These are phyloP conservation scores for Nomada ruficornis DNA, from an alignment of 2,888 invertebrate species.

Conservation along the genomic window DNA sequence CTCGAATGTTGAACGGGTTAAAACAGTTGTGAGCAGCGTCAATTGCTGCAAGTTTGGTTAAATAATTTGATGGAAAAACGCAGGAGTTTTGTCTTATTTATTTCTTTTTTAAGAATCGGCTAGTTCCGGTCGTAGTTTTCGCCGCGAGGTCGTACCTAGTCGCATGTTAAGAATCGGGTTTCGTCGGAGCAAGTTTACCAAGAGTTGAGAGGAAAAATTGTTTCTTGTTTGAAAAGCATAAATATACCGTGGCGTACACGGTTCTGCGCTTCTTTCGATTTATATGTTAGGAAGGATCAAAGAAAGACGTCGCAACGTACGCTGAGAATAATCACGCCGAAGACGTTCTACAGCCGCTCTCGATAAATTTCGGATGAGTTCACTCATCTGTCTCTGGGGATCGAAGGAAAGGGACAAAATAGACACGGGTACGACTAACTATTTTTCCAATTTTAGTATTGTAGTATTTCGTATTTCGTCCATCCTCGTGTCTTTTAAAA, in stretches of 20 bases:
- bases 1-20: no score
- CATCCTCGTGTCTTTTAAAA: no score
- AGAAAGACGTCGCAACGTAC: slow-evolving; percentile 41
- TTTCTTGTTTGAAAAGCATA: slow-evolving; percentile 24
- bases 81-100: neutral
- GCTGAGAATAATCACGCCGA: slow-evolving; percentile 67
- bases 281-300: slow-evolving; percentile 63
- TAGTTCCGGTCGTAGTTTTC: neutral
- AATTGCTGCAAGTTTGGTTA: no score
- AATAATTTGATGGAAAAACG: no score
- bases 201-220: neutral
- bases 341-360: slow-evolving; percentile 53
- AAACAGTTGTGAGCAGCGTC: no score
- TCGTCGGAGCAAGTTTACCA: neutral
- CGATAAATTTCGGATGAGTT: slow-evolving; percentile 55
- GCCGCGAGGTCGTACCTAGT: neutral
- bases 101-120: no score
- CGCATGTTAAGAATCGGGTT: neutral
- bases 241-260: slow-evolving; percentile 20
- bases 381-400: slow-evolving; percentile 7
- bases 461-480: no score
- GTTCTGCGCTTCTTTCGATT: slow-evolving; percentile 43
- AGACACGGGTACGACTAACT: neutral
- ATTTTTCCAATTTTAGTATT: neutral
- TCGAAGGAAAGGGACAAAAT: slow-evolving; percentile 36